Evolutionary conservation across 2,888 invertebrate genomes (phyloP), one percentile per base, ranked within the genome.

Genomic region (Plutella xylostella): DNA sequence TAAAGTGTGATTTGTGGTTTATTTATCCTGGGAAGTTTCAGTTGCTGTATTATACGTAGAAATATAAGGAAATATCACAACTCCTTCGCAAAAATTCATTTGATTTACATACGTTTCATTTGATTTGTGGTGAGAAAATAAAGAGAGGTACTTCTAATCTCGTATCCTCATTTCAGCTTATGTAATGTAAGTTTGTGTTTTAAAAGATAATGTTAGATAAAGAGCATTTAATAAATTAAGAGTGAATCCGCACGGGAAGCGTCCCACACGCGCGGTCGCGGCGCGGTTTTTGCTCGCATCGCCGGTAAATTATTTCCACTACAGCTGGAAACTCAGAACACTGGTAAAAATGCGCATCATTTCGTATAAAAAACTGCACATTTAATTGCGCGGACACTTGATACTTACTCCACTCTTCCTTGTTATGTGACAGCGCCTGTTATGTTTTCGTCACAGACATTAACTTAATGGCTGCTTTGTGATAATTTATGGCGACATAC

Each of bases 351-450:
- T 67, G 63, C 67, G 66, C 70, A 65, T 70, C 66, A 66, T 62
- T 59, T 52, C 54, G 52, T 17, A 7, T 7, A 25, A 39, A 39
- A 39, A 53, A 61, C 65, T 65, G 60, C 56, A 58, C 58, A 63
- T 63, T 65, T 72, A 69, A 70, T 65, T 63, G 59, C 54, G 51
- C 47, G 60, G 68, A 61, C 68, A 70, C 63, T 64, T 67, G 63
- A 67, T 66, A 63, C 53, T 53, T 49, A 54, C 51, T 57, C 57
- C 61, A 61, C 61, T 62, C 41, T 52, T 45, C 46, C 48, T 17
- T 62, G 52, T 61, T 58, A 56, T 54, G 55, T 53, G 55, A 53
- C 50, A 49, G 48, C n/a, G 52, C 58, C 45, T 50, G 42, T 50
- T 52, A 39, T 22, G 31, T 31, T 31, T 31, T 31, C 31, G 31